Evolutionary conservation across 2,797 vertebrate genomes (phyloP).

Genomic region (Octomys mimax): DNA sequence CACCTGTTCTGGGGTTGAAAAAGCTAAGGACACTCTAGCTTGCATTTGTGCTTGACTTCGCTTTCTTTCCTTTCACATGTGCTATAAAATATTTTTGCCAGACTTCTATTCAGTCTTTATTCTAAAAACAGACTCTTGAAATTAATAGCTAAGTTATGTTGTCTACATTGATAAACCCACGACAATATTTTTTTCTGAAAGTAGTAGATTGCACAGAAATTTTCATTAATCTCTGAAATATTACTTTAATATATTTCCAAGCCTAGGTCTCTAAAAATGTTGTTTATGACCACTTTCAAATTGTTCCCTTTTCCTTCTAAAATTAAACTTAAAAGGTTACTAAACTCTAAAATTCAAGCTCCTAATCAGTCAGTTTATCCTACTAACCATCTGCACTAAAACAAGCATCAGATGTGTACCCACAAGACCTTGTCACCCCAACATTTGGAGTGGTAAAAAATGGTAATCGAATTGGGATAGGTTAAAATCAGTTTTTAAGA

Average conservation of each 20-base stretch:
- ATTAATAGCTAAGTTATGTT: slow-evolving; percentile 7
- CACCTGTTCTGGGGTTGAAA: neutral
- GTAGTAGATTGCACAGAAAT: neutral
- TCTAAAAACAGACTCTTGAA: slow-evolving; percentile 45
- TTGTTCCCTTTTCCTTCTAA: slow-evolving; percentile 27
- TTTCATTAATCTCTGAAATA: slow-evolving; percentile 43
- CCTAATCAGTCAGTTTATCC: slow-evolving; percentile 57
- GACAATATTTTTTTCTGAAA: neutral
- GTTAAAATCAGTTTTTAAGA: slow-evolving; percentile 53
- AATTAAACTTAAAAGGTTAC: slow-evolving; percentile 31
- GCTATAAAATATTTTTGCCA: neutral
- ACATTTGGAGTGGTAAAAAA: slow-evolving; percentile 62
- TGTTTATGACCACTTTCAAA: slow-evolving; percentile 43
- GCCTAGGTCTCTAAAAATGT: neutral
- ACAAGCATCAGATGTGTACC: slow-evolving; percentile 1
- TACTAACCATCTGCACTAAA: slow-evolving; percentile 65
- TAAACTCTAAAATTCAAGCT: slow-evolving; percentile 59
- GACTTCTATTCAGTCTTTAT: neutral
- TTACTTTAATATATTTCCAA: slow-evolving; percentile 26
- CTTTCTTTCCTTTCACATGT: slow-evolving; percentile 54
- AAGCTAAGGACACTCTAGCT: neutral
- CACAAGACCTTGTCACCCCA: neutral
- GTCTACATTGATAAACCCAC: neutral
- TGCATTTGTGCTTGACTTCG: neutral
- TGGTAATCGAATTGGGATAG: neutral